Conservation (phyloP, 2,888 invertebrate species). For the Horisme vitalbata region DNA sequence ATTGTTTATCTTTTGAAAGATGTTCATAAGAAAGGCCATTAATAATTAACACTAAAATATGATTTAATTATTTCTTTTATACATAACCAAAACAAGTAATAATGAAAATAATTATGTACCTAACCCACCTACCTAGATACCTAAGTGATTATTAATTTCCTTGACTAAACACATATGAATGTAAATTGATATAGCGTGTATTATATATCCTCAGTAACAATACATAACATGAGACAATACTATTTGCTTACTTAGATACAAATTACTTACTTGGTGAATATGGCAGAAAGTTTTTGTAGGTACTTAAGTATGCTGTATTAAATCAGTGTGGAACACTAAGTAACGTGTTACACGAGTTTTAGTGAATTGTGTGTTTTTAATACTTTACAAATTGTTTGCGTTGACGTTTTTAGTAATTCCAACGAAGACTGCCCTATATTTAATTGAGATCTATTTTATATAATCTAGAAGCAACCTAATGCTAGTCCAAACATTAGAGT, state of each 20-base stretch:
- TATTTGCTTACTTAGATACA: conserved; percentile 19
- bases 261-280: conserved; percentile 80
- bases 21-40: no score
- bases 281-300: conserved; percentile 72
- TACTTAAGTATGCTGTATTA: conserved; percentile 49
- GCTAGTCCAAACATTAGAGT: conserved; percentile 69
- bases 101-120: no score
- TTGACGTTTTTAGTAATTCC: conserved; percentile 77
- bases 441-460: conserved; percentile 82
- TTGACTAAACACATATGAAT: no score
- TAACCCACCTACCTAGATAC: no score
- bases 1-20: no score
- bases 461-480: conserved; percentile 76
- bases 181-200: conserved; percentile 49
- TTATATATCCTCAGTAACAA: conserved; percentile 62
- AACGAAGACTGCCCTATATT: conserved; percentile 82
- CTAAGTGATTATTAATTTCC: no score
- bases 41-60: no score
- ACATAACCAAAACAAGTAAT: no score
- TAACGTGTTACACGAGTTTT: conserved; percentile 48
- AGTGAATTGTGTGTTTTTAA: conserved; percentile 64
- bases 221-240: conserved; percentile 79
- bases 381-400: conserved; percentile 71
- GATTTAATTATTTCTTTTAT: no score
- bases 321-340: conserved; percentile 61